These are phyloP conservation scores for Aspidiotus rigidus DNA, from an alignment of 2,888 invertebrate genomes.

Conservation along the genomic window DNA sequence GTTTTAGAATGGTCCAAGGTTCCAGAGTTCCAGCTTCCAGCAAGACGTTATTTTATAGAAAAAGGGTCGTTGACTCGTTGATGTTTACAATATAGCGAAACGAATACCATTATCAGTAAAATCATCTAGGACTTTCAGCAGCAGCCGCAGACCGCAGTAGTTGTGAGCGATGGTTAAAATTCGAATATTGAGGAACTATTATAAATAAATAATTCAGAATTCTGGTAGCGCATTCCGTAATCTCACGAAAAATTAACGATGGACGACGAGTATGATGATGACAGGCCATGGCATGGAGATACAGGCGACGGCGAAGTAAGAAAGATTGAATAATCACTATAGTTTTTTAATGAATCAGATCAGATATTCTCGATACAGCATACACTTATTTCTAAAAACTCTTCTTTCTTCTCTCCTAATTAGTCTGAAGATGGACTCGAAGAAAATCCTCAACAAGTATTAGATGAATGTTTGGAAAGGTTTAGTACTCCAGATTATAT, in stretches of 20 bases:
- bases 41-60: too few species aligned
- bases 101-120: too few species aligned
- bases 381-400: background rate
- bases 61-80: too few species aligned
- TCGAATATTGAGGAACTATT: too few species aligned
- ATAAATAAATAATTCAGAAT: too few species aligned
- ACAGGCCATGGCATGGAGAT: slow-evolving; percentile 53
- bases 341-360: background rate
- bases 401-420: background rate
- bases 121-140: too few species aligned
- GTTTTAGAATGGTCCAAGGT: too few species aligned
- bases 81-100: too few species aligned
- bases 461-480: slow-evolving; percentile 82
- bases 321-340: background rate
- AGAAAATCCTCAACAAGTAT: slow-evolving; percentile 77
- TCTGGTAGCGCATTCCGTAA: too few species aligned
- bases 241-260: slow-evolving; percentile 39
- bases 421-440: slow-evolving; percentile 54
- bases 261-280: slow-evolving; percentile 53
- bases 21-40: too few species aligned
- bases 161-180: too few species aligned
- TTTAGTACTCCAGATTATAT: slow-evolving; percentile 92
- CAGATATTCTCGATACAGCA: slow-evolving; percentile 41
- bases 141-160: too few species aligned
- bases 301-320: slow-evolving; percentile 33